Evolutionary conservation across 2,113 vertebrate genomes (phyloP).

Genomic region (Saimiri boliviensis): DNA sequence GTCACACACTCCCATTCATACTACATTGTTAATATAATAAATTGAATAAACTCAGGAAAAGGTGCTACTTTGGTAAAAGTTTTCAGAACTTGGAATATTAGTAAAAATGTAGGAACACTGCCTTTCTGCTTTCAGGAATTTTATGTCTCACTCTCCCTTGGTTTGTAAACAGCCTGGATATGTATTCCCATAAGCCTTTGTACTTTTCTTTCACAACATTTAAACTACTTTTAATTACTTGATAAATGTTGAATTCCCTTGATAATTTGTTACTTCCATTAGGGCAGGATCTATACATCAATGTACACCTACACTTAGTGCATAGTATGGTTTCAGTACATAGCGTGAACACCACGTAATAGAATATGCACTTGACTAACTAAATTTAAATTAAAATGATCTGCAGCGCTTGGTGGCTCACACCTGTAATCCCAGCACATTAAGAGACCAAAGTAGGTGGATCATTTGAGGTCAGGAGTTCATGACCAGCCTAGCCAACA

Average conservation of each 20-base stretch:
- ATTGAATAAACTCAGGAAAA: neutral
- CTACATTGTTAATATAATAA: neutral
- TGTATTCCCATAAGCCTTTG: neutral
- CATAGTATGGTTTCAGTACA: neutral
- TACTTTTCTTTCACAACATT: neutral
- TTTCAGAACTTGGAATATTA: neutral
- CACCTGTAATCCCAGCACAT: no score
- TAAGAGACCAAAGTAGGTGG: no score
- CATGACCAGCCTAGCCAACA: no score
- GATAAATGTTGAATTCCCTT: neutral
- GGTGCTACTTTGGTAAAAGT: neutral
- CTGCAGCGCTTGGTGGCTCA: no score
- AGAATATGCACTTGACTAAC: neutral
- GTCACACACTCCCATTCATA: neutral
- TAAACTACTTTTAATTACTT: neutral
- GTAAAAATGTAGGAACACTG: neutral
- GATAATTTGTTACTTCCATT: neutral
- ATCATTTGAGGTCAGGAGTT: no score
- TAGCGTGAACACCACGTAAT: neutral
- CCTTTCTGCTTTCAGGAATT: neutral
- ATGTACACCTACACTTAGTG: neutral
- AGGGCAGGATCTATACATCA: neutral
- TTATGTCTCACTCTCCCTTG: neutral
- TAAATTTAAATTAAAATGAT: neutral
- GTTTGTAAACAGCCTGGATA: neutral